Evolutionary conservation across 2,888 invertebrate genomes (phyloP).

Genomic region (Plebejus argus): DNA sequence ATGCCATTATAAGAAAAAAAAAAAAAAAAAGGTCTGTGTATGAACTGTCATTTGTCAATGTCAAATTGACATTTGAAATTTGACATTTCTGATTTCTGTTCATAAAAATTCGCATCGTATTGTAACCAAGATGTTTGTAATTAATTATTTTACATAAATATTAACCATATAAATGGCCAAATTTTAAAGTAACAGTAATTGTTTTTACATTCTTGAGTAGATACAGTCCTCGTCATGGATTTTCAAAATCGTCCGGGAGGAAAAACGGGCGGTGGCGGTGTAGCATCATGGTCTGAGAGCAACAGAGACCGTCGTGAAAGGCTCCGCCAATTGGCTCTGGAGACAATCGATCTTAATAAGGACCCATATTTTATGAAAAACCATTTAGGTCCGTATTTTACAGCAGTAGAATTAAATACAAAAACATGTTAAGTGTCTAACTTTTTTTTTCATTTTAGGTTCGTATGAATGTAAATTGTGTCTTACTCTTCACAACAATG

Average conservation of each 20-base stretch:
- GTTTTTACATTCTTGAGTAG: not conserved
- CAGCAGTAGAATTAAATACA: not conserved
- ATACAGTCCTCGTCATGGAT: conserved; percentile 85
- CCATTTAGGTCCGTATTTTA: conserved; percentile 86
- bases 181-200: not conserved
- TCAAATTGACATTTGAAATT: too few relatives aligned
- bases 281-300: conserved; percentile 99
- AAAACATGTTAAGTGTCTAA: not conserved
- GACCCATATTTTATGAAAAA: conserved; percentile 99
- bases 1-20: too few relatives aligned
- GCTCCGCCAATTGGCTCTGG: conserved; percentile 96
- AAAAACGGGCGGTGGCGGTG: conserved; percentile 99
- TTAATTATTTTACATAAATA: not conserved
- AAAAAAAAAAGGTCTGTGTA: too few relatives aligned
- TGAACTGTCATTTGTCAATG: too few relatives aligned
- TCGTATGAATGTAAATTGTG: conserved; percentile 99
- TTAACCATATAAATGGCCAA: not conserved
- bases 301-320: conserved; percentile 98
- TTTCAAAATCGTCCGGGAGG: conserved; percentile 99
- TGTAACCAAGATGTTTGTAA: not conserved
- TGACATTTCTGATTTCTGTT: too few relatives aligned
- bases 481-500: conserved; percentile 98
- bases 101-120: not conserved
- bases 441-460: conserved; percentile 68
- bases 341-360: conserved; percentile 99